Evolutionary conservation across 2,888 invertebrate species (phyloP).

Genomic region (Beris chalybata): DNA sequence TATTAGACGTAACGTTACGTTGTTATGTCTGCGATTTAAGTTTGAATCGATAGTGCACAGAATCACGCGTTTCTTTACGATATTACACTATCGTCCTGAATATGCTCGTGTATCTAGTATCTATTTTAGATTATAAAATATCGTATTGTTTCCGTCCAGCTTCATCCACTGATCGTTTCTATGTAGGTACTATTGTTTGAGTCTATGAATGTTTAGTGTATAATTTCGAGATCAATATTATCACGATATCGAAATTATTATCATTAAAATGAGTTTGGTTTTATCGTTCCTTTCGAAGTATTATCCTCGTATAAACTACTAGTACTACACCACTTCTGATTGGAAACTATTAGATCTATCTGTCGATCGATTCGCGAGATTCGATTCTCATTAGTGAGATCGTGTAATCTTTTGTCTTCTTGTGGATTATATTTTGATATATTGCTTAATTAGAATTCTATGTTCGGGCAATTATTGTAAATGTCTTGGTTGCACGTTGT

Average conservation of each 20-base stretch:
- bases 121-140: slow-evolving; percentile 7
- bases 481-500: slow-evolving; percentile 33
- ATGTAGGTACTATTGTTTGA: too few relatives aligned
- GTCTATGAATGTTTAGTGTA: slow-evolving; percentile 14
- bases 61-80: too few relatives aligned
- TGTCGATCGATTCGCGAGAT: background rate
- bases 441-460: slow-evolving; percentile 31
- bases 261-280: slow-evolving; percentile 32
- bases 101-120: background rate
- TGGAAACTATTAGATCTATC: background rate
- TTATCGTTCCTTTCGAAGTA: slow-evolving; percentile 9
- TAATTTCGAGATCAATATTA: slow-evolving; percentile 35
- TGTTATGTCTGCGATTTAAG: too few relatives aligned
- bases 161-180: too few relatives aligned
- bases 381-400: slow-evolving; percentile 28
- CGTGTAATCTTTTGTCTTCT: background rate
- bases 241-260: slow-evolving; percentile 37
- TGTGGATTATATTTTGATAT: slow-evolving; percentile 27
- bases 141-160: slow-evolving; percentile 5
- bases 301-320: background rate
- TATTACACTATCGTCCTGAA: background rate
- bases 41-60: too few relatives aligned
- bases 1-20: slow-evolving; percentile 27
- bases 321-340: too few relatives aligned
- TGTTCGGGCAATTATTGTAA: slow-evolving; percentile 24